Conservation (phyloP, 2,113 vertebrate species). For the Nanger granti region DNA sequence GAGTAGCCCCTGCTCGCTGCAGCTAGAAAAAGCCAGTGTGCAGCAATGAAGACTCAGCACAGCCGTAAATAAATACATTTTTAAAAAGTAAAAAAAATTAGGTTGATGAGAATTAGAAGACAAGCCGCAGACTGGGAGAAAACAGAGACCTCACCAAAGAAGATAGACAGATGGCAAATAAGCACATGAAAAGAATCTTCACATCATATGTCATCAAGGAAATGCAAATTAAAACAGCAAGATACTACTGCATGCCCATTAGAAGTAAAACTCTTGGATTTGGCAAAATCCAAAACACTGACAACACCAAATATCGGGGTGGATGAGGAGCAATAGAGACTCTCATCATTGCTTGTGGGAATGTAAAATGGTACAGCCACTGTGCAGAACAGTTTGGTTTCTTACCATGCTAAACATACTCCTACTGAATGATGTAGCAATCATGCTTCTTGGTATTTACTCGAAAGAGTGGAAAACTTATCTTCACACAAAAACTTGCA, state of each 20-base stretch:
- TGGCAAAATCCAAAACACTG: background rate
- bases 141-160: background rate
- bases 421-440: background rate
- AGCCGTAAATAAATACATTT: background rate
- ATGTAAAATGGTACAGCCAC: background rate
- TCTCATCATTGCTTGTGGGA: background rate
- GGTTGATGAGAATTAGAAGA: background rate
- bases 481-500: background rate
- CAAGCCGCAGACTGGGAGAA: background rate
- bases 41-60: background rate
- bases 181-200: background rate
- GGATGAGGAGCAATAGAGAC: background rate
- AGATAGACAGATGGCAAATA: background rate
- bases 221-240: background rate
- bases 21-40: background rate
- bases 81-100: background rate
- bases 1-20: background rate
- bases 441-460: background rate
- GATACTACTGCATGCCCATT: background rate
- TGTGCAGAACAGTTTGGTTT: background rate
- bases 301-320: background rate
- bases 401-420: background rate
- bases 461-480: background rate
- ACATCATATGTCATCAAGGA: background rate
- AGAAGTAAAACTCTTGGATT: background rate